Conservation (phyloP, 2,797 vertebrate genomes). For the Cetoscarus ocellatus region DNA sequence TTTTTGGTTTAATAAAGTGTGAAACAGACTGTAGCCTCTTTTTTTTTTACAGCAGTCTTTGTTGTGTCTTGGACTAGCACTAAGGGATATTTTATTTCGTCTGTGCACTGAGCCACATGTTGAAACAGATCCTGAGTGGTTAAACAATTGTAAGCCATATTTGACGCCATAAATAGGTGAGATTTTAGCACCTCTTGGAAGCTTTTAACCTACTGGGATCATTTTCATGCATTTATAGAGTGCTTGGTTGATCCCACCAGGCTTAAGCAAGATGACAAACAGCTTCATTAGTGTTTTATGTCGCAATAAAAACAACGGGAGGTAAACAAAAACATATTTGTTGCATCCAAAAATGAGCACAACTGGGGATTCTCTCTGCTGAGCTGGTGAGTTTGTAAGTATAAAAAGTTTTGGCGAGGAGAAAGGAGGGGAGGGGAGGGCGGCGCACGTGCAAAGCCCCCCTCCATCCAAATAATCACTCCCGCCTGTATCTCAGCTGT, state of each 20-base stretch:
- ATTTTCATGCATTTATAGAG: conserved; percentile 36
- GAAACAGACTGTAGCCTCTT: background rate
- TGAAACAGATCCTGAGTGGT: conserved; percentile 2
- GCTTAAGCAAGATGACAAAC: conserved; percentile 29
- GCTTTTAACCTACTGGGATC: conserved; percentile 6
- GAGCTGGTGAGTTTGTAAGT: conserved; percentile 55
- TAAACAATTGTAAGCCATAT: conserved; percentile 23
- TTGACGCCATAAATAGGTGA: conserved; percentile 34
- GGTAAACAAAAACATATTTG: conserved; percentile 53
- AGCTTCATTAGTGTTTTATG: conserved; percentile 49
- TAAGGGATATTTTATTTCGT: background rate
- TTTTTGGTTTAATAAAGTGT: conserved; percentile 10
- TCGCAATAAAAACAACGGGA: conserved; percentile 46
- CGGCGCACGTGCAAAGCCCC: conserved; percentile 57
- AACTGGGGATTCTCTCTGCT: conserved; percentile 44
- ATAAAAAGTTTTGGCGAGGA: conserved; percentile 14
- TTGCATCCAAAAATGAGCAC: conserved; percentile 27
- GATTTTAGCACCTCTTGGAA: conserved; percentile 25
- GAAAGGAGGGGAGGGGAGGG: background rate
- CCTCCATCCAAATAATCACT: conserved; percentile 73
- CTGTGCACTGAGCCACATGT: conserved; percentile 31
- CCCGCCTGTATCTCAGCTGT: conserved; percentile 72
- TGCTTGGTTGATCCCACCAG: conserved; percentile 37
- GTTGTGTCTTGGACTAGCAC: conserved; percentile 17
- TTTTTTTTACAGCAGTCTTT: background rate